phyloP scores from a whole-genome alignment of 1,140 invertebrate species.

The Globodera ellingtonae region DNA sequence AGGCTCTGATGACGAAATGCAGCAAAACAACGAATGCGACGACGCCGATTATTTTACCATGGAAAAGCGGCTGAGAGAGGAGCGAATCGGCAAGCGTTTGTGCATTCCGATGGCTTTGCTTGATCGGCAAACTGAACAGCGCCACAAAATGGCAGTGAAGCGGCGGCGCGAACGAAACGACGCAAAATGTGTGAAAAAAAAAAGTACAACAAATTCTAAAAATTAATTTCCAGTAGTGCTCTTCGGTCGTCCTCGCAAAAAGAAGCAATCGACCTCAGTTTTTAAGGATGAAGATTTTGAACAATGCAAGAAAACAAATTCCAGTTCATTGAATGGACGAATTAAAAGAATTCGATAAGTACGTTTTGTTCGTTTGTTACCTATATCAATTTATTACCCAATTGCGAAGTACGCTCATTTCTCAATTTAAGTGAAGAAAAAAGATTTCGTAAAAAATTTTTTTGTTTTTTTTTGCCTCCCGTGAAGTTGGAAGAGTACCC shows the following conservation, averaged over 20 bases:
- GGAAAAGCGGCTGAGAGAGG: neutral
- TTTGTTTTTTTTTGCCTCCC: neutral
- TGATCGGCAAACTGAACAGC: neutral
- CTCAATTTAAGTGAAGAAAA: neutral
- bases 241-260: neutral
- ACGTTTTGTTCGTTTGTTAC: neutral
- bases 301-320: neutral
- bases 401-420: neutral
- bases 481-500: neutral
- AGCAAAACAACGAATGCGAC: conserved; percentile 5
- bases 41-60: neutral
- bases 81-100: neutral
- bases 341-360: conserved; percentile 7
- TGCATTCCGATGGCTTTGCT: neutral
- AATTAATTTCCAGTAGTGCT: neutral
- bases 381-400: neutral
- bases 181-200: neutral
- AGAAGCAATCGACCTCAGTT: neutral
- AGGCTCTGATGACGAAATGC: neutral
- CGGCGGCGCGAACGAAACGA: neutral
- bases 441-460: neutral
- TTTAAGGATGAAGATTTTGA: conserved; percentile 2
- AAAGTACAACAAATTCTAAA: neutral
- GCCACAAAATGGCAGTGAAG: neutral
- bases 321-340: neutral